phyloP scores from a whole-genome alignment of 2,888 invertebrate genomes.

The Lathronympha strigana region DNA sequence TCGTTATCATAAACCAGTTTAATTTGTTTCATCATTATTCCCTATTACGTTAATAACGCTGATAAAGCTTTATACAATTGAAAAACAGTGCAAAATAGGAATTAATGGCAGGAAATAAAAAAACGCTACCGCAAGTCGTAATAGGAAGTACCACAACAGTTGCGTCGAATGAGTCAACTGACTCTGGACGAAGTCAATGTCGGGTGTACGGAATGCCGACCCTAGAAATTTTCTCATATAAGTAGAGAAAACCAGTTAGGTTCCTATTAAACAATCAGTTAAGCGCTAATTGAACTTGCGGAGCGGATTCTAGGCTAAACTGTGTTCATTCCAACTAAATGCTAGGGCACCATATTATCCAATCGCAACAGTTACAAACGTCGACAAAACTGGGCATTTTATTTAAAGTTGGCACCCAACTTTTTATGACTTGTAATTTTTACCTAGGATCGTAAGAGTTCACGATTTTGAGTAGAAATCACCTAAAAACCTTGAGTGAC shows the following conservation, averaged over 20 bases:
- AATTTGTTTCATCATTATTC: background rate
- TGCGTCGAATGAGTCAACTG: constrained; percentile 35
- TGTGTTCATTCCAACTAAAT: background rate
- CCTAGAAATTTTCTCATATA: constrained; percentile 28
- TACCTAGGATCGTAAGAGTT: too few relatives aligned
- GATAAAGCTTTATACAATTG: background rate
- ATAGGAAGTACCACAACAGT: constrained; percentile 37
- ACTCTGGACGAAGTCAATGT: constrained; percentile 26
- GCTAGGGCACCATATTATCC: background rate
- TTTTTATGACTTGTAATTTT: too few relatives aligned
- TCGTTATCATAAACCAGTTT: background rate
- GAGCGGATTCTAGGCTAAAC: constrained; percentile 2
- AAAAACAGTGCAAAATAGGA: constrained; percentile 11
- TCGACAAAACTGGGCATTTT: too few relatives aligned
- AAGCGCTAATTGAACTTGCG: constrained; percentile 14
- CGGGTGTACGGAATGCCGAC: constrained; percentile 32
- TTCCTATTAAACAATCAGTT: constrained; percentile 19
- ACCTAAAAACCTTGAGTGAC: too few relatives aligned
- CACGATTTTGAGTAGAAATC: too few relatives aligned
- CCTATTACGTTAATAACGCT: background rate
- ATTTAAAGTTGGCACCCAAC: too few relatives aligned
- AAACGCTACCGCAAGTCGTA: constrained; percentile 21
- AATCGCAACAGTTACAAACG: too few relatives aligned
- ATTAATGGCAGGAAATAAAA: constrained; percentile 29
- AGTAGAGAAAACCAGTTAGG: constrained; percentile 28